phyloP scores from a whole-genome alignment of 2,113 vertebrate species.

The Carassius gibelio region DNA sequence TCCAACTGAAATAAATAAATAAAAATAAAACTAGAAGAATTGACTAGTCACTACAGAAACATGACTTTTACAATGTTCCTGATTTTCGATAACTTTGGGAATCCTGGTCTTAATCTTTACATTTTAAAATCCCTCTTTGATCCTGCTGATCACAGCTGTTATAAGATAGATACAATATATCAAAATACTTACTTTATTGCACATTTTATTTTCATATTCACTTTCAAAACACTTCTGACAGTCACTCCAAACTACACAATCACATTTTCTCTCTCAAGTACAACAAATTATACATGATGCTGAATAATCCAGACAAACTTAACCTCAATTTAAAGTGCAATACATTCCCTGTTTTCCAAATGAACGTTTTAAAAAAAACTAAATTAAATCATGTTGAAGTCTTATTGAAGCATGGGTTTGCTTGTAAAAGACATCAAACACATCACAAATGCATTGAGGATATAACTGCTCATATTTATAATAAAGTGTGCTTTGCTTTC shows the following conservation, averaged over 20 bases:
- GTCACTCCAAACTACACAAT: neutral
- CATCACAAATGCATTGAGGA: neutral
- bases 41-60: neutral
- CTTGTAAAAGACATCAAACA: neutral
- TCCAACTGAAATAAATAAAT: too few relatives aligned
- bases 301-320: neutral
- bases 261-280: neutral
- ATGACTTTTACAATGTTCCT: neutral
- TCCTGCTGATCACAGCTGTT: neutral
- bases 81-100: neutral
- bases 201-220: slow-evolving; percentile 16
- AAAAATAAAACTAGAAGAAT: neutral
- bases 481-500: neutral
- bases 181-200: neutral
- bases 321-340: neutral
- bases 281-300: neutral
- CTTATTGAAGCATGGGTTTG: neutral
- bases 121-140: too few relatives aligned
- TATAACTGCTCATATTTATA: neutral
- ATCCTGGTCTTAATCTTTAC: too few relatives aligned
- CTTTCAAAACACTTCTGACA: neutral
- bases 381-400: neutral
- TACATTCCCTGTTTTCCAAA: neutral
- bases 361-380: too few relatives aligned
- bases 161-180: neutral